A percentile compares a stretch with the other conserved stretches of the same genome.
These are phyloP conservation scores for Lucilia sericata DNA, from an alignment of 1,140 invertebrate genomes.

Conservation along the genomic window DNA sequence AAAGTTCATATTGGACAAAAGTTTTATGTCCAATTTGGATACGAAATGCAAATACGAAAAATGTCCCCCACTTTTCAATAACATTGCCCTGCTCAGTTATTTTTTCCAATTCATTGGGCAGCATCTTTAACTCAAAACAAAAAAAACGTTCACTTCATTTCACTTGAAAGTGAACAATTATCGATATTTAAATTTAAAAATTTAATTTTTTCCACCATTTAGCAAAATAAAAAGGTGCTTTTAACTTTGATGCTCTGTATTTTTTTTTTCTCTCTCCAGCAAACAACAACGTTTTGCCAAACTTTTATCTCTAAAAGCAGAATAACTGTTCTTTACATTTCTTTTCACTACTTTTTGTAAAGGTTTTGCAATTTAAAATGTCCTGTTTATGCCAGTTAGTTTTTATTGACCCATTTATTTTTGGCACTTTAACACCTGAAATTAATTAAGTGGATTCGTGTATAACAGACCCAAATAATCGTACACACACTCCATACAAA, in stretches of 20 bases:
- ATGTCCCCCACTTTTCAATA: no score
- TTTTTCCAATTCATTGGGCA: background rate
- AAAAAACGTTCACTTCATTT: background rate
- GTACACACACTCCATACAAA: background rate
- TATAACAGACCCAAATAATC: background rate
- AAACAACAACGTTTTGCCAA: background rate
- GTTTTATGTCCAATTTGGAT: no score
- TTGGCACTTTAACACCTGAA: slow-evolving; percentile 40
- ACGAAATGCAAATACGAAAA: no score
- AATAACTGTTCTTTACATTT: background rate
- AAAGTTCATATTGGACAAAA: no score
- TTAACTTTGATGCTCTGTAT: no score
- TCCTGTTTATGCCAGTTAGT: slow-evolving; percentile 19
- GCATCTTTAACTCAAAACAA: background rate
- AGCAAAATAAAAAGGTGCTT: background rate
- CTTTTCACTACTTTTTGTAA: background rate
- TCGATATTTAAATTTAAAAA: background rate
- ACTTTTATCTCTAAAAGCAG: background rate
- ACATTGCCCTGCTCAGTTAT: background rate
- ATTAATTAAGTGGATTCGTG: slow-evolving; percentile 1
- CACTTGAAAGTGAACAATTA: slow-evolving; percentile 6
- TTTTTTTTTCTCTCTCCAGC: background rate
- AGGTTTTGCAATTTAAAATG: background rate
- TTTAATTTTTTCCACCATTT: no score
- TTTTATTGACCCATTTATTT: slow-evolving; percentile 31